Evolutionary conservation across 2,113 vertebrate genomes (phyloP), one percentile per base, ranked within the genome.

Genomic region (Equus quagga): DNA sequence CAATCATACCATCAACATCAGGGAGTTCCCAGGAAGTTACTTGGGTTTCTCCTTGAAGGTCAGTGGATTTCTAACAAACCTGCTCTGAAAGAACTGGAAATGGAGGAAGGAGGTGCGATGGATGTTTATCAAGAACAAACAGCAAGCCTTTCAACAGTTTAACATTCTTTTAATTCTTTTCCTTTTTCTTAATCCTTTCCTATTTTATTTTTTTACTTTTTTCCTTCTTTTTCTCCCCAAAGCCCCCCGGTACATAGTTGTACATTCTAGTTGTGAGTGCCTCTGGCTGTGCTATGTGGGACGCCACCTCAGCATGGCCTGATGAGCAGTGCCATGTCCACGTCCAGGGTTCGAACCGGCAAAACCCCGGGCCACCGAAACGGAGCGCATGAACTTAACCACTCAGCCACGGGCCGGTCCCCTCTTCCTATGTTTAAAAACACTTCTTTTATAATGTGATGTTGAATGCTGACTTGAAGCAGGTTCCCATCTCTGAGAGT

Each of bases 41-140:
- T 99, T 98, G 98, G 99, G 98, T 99, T 99, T 99, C 99, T 99
- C 97, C 99, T 99, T 60, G 99, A 99, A 98, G 99, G 99, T 98
- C 99, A 99, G 98, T 99, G 99, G 98, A 99, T 99, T 98, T 99
- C 99, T 99, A 99, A 99, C 98, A 99, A 99, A 98, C 99, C 99
- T 97, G 99, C 99, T 98, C 99, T 99, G 28, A 99, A 99, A 99
- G 99, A 99, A 99, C 98, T 99, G 97, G 99, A 99, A 94, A 99
- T 99, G 99, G 99, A 99, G 98, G 99, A 99, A 79, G 99, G 99
- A 98, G 99, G 99, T 62, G 99, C 99, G 98, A 99, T 99, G 94
- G 99, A 99, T 98, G 99, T 99, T 98, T 99, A 99, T 99, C 99
- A 99, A 99, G 99, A 99, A 99, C 99, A 99, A 99, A 99, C 99